A percentile compares a stretch with the other conserved stretches of the same genome.
phyloP scores from a whole-genome alignment of 2,113 vertebrate species.

The Erpornis zantholeuca region DNA sequence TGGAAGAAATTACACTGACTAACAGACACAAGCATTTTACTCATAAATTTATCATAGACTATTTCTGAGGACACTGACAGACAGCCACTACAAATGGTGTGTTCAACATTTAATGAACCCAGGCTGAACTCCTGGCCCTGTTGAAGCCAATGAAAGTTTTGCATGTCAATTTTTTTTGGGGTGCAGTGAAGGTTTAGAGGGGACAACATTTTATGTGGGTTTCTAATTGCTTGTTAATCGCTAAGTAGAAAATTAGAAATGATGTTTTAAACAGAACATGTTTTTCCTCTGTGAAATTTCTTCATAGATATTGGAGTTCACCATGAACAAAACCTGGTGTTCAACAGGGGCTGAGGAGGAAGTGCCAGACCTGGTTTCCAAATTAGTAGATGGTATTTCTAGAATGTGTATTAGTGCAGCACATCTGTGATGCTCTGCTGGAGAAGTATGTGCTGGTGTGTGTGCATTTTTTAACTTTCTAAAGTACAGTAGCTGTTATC shows the following conservation, averaged over 20 bases:
- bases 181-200: not conserved
- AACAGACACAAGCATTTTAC: slow-evolving; percentile 62
- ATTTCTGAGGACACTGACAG: slow-evolving; percentile 37
- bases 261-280: slow-evolving; percentile 1
- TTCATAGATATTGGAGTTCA: not conserved
- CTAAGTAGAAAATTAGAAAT: not conserved
- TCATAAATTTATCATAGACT: slow-evolving; percentile 53
- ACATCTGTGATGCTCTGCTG: not conserved
- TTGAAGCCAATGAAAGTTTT: not conserved
- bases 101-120: slow-evolving; percentile 62
- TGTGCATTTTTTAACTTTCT: not conserved
- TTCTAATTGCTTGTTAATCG: slow-evolving; percentile 34
- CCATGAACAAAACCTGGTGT: not conserved
- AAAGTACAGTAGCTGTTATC: not conserved
- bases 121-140: slow-evolving; percentile 15
- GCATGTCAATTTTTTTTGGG: not conserved
- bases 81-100: slow-evolving; percentile 53
- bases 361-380: slow-evolving; percentile 26
- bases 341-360: slow-evolving; percentile 48
- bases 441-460: not conserved
- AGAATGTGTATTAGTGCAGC: not conserved
- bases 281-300: not conserved
- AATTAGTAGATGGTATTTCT: not conserved
- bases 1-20: slow-evolving; percentile 64
- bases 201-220: not conserved